A percentile compares a stretch with the other conserved stretches of the same genome.
phyloP scores from a whole-genome alignment of 2,797 vertebrate genomes.

The Ambastaia sidthimunki region DNA sequence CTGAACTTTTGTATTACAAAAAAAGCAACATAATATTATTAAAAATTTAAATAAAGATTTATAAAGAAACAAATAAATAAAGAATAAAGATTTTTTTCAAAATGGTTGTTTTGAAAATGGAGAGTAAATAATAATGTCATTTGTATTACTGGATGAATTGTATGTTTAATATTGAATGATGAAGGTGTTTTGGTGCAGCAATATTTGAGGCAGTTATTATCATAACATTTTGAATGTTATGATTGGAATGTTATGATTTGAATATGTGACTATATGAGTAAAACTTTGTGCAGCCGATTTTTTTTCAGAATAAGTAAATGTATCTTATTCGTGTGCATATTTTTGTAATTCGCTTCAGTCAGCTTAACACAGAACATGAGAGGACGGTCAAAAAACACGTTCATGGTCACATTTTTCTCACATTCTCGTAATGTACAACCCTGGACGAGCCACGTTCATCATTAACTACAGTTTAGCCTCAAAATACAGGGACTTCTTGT shows the following conservation, averaged over 20 bases:
- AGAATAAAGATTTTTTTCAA: no score
- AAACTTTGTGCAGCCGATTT: background rate
- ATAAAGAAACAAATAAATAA: no score
- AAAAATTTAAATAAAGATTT: no score
- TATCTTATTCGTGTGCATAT: background rate
- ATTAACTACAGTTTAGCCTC: slow-evolving; percentile 10
- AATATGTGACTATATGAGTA: background rate
- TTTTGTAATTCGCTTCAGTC: background rate
- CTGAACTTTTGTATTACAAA: no score
- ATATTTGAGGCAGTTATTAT: background rate
- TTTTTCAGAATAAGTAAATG: background rate
- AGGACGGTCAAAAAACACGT: background rate
- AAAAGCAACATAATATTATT: no score
- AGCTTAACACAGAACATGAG: background rate
- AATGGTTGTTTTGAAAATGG: no score
- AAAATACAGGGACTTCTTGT: slow-evolving; percentile 21
- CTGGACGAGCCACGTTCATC: background rate
- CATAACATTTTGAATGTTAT: background rate
- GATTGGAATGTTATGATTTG: no score
- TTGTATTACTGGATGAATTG: no score
- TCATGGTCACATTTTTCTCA: slow-evolving; percentile 37
- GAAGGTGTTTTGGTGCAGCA: background rate
- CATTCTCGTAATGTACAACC: slow-evolving; percentile 9
- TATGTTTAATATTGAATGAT: no score
- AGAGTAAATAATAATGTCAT: no score